Evolutionary conservation across 2,113 vertebrate genomes (phyloP), one percentile per base, ranked within the genome.

Genomic region (Melozone crissalis): DNA sequence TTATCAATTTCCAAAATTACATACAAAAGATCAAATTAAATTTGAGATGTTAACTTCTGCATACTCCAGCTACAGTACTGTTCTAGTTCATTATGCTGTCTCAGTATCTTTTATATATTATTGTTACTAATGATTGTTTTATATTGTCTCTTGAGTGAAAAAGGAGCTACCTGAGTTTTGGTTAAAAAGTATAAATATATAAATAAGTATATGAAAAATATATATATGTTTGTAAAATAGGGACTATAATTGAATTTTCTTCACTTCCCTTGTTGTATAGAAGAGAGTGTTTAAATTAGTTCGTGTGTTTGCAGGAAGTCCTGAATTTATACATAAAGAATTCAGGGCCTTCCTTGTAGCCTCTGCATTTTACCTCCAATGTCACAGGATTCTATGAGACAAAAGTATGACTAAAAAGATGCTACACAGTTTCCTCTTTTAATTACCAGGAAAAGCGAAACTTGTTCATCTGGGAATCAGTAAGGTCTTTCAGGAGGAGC

Each of bases 371-470:
- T 52, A 69, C 35, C 33, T 91, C 47, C 13, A 68, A 47, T 44
- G 59, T 11, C 66, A 27, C 13, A 63, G 17, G 16, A 49, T 74
- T 39, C 63, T 86, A 4, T 15, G 37, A 85, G 59, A 84, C 55
- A 47, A 59, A 90, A 67, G 13, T 52, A 41, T 13, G 37, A 69
- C 46, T 57, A 59, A 90, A 59, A 90, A 22, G 46, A 55, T 86
- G 21, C 13, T 67, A 41, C 17, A 44, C 31, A 57, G 39, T 72
- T 78, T 93, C 47, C 9, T 69, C n/a, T 87, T 51, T 84, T 92
- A 94, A 90, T 94, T 95, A 81, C 24, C 54, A 69, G 24, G n/a
- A 59, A 74, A 90, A 92, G 23, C 71, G 35, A 84, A 92, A 77
- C 13, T 54, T 74, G 7, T 68, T 89, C 65, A 35, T 41, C 39